A percentile compares a stretch with the other conserved stretches of the same genome.
phyloP scores from a whole-genome alignment of 2,113 vertebrate species.

The Leucopsar rothschildi region DNA sequence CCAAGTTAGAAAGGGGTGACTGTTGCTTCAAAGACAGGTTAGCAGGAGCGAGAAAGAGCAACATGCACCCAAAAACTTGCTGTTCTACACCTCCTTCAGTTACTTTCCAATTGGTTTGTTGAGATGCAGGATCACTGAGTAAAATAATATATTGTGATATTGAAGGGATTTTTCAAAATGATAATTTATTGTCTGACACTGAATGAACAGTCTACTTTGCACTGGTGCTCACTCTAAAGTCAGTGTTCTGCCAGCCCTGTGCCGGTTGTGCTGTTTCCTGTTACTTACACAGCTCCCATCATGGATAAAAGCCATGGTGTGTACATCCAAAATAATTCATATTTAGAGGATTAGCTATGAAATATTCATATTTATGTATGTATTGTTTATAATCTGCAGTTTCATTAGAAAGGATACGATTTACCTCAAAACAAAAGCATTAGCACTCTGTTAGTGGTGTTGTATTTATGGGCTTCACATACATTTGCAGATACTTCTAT shows the following conservation, averaged over 20 bases:
- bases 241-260: neutral
- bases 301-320: neutral
- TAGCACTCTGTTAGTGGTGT: neutral
- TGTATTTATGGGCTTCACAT: neutral
- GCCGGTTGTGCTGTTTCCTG: neutral
- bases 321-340: neutral
- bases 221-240: neutral
- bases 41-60: neutral
- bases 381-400: neutral
- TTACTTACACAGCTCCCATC: neutral
- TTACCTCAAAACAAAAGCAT: neutral
- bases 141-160: neutral
- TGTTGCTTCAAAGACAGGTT: neutral
- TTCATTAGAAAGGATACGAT: neutral
- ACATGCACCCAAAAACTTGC: fast-evolving
- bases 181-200: neutral
- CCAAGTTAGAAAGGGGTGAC: neutral
- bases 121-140: neutral
- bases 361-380: neutral
- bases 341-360: neutral
- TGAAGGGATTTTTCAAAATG: neutral
- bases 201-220: neutral
- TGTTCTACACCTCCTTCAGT: neutral
- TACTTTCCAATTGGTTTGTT: neutral
- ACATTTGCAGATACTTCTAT: neutral